A percentile compares a stretch with the other conserved stretches of the same genome.
These are phyloP conservation scores for Ochlodes sylvanus DNA, from an alignment of 2,888 invertebrate species.

Conservation along the genomic window DNA sequence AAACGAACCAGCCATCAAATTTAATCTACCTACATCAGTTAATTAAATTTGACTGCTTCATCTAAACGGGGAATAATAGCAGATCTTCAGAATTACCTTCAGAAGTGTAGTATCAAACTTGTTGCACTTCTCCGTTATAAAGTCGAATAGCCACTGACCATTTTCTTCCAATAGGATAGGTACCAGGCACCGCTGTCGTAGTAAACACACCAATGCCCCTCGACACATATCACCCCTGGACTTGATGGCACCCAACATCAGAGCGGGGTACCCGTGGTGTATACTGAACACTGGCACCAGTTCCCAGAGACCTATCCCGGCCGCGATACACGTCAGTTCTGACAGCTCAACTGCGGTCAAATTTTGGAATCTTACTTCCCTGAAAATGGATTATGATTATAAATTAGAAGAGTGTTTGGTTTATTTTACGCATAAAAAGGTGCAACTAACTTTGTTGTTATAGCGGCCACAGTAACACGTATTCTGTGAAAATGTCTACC, in stretches of 20 bases:
- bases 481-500: too few species aligned
- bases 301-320: conserved; percentile 79
- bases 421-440: too few species aligned
- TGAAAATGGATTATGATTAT: conserved; percentile 46
- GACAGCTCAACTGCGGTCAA: conserved; percentile 60
- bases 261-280: conserved; percentile 65
- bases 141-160: conserved; percentile 80
- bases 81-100: conserved; percentile 70
- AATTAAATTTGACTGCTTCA: too few species aligned
- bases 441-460: too few species aligned
- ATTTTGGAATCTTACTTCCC: conserved; percentile 67
- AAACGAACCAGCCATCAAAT: too few species aligned
- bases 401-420: too few species aligned
- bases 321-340: conserved; percentile 67
- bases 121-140: conserved; percentile 78
- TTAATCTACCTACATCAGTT: too few species aligned
- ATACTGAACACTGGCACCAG: conserved; percentile 70
- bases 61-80: too few species aligned
- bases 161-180: conserved; percentile 72
- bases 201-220: conserved; percentile 64
- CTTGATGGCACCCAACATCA: conserved; percentile 65
- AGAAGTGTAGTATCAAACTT: conserved; percentile 81
- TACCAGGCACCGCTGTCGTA: conserved; percentile 63
- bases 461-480: too few species aligned
- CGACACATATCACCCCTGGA: conserved; percentile 64